Evolutionary conservation across 1,140 invertebrate genomes (phyloP).

Genomic region (Aphelenchoides avenae): DNA sequence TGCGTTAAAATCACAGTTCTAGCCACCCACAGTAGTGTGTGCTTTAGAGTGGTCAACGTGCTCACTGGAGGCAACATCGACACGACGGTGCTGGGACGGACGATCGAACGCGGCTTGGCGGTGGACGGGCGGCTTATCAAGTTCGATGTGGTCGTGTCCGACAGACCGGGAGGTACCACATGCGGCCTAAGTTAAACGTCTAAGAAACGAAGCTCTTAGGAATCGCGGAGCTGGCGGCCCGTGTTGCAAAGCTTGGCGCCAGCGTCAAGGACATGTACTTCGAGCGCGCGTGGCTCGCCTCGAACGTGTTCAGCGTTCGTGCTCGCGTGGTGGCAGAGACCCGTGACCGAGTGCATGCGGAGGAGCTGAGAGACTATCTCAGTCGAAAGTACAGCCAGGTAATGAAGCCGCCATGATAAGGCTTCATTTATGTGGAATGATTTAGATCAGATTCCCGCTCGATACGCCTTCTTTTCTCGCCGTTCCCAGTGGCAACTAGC

Average conservation of each 20-base stretch:
- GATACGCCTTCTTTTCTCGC: too few relatives aligned
- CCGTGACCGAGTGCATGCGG: slow-evolving; percentile 70
- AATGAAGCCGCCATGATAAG: too few relatives aligned
- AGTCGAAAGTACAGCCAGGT: slow-evolving; percentile 46
- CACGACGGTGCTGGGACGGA: slow-evolving; percentile 79
- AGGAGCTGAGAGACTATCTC: slow-evolving; percentile 38
- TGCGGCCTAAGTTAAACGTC: too few relatives aligned
- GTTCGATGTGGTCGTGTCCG: slow-evolving; percentile 78
- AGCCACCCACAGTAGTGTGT: too few relatives aligned
- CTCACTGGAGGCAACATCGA: slow-evolving; percentile 89
- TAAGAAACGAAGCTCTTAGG: too few relatives aligned
- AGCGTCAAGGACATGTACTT: slow-evolving; percentile 90
- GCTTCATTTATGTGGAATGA: too few relatives aligned
- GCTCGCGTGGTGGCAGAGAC: slow-evolving; percentile 81
- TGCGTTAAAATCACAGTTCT: too few relatives aligned
- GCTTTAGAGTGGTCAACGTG: slow-evolving; percentile 74
- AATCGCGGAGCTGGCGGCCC: slow-evolving; percentile 76
- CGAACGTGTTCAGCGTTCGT: slow-evolving; percentile 71
- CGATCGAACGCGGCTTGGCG: slow-evolving; percentile 80
- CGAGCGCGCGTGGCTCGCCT: slow-evolving; percentile 82
- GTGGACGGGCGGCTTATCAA: slow-evolving; percentile 79
- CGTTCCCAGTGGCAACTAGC: too few relatives aligned
- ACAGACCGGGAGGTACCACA: slow-evolving; percentile 76
- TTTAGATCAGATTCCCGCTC: too few relatives aligned
- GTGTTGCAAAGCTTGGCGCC: slow-evolving; percentile 73